phyloP scores from a whole-genome alignment of 2,888 invertebrate genomes.

The Dryomyza anilis region DNA sequence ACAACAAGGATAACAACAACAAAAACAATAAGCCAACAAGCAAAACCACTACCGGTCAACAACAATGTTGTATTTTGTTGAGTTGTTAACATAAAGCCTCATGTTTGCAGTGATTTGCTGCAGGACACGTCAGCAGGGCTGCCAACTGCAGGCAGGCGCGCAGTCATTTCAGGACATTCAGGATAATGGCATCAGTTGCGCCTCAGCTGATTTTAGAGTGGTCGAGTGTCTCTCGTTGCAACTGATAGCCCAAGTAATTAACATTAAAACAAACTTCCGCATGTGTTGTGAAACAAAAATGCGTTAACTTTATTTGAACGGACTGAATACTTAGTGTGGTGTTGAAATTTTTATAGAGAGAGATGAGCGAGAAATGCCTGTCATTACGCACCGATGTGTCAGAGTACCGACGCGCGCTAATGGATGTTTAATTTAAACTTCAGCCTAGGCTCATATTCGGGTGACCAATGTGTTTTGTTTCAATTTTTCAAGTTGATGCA shows the following conservation, averaged over 20 bases:
- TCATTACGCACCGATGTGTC: too few relatives aligned
- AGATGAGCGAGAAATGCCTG: background rate
- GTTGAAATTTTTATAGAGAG: background rate
- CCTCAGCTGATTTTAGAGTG: constrained; percentile 15
- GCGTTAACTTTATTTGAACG: constrained; percentile 47
- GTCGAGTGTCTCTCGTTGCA: constrained; percentile 11
- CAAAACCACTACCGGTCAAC: background rate
- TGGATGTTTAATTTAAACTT: constrained; percentile 46
- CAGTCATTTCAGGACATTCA: background rate
- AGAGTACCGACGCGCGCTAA: constrained; percentile 37
- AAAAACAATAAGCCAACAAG: constrained; percentile 1
- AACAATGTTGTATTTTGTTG: constrained; percentile 20
- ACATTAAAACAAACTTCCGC: constrained; percentile 32
- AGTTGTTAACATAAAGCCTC: constrained; percentile 26
- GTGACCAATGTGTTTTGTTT: background rate
- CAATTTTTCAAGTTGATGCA: background rate
- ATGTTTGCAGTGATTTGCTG: constrained; percentile 18
- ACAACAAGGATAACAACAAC: background rate
- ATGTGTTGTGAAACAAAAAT: too few relatives aligned
- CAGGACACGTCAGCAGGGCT: background rate
- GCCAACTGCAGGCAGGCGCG: constrained; percentile 8
- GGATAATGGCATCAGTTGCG: constrained; percentile 23
- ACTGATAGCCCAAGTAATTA: constrained; percentile 34
- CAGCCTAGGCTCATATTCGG: too few relatives aligned
- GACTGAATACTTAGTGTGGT: background rate